phyloP scores from a whole-genome alignment of 2,113 vertebrate species.

The Melanostigma gelatinosum region DNA sequence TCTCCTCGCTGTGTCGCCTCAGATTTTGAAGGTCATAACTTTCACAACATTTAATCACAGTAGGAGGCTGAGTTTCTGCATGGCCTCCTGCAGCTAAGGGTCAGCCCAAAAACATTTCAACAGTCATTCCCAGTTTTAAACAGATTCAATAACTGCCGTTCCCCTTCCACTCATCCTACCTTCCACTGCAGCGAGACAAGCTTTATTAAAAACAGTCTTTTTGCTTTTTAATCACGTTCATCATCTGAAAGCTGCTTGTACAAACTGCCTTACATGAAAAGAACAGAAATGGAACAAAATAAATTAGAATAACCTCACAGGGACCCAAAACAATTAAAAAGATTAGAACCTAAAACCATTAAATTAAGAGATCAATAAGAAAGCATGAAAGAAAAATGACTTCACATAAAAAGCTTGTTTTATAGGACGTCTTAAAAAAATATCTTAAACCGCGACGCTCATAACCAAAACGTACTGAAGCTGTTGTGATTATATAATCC shows the following conservation, averaged over 20 bases:
- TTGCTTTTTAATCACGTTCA: conserved; percentile 7
- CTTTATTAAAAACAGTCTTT: not conserved
- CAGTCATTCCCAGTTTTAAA: conserved; percentile 15
- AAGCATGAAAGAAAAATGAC: not conserved
- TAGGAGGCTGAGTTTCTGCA: conserved; percentile 22
- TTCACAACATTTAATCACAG: conserved; percentile 50
- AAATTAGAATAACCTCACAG: not conserved
- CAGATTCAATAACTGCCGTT: conserved; percentile 15
- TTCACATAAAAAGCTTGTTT: not conserved
- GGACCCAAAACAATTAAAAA: conserved; percentile 29
- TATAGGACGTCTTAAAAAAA: not conserved
- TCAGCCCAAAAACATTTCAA: conserved; percentile 16
- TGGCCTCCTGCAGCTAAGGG: conserved; percentile 28
- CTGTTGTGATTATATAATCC: conserved; percentile 3
- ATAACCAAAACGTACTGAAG: not conserved
- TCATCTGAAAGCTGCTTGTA: conserved; percentile 5
- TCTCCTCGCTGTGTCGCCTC: not conserved
- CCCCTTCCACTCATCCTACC: not conserved
- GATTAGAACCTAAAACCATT: conserved; percentile 3
- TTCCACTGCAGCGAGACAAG: not conserved
- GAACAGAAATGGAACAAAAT: not conserved
- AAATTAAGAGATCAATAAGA: not conserved
- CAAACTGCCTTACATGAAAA: not conserved
- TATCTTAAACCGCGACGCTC: not conserved
- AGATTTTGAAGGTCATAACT: conserved; percentile 54